A percentile compares a stretch with the other conserved stretches of the same genome.
phyloP scores from a whole-genome alignment of 2,113 vertebrate species.

The Cochlearius cochlearius region DNA sequence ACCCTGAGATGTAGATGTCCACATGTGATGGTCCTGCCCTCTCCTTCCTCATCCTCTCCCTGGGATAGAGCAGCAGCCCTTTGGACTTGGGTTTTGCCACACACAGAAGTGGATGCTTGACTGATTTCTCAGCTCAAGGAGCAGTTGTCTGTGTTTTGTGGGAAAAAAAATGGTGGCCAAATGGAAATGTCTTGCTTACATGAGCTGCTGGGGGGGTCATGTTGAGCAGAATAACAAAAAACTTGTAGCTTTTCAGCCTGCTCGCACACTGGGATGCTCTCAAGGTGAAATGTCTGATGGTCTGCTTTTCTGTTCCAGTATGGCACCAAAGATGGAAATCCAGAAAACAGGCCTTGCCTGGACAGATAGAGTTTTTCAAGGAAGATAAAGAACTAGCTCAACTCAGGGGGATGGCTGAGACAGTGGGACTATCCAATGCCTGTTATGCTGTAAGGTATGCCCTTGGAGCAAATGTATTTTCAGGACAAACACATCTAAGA shows the following conservation, averaged over 20 bases:
- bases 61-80: neutral
- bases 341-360: neutral
- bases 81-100: neutral
- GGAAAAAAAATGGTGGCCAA: neutral
- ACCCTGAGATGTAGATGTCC: neutral
- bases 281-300: neutral
- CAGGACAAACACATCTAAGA: neutral
- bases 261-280: neutral
- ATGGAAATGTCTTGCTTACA: neutral
- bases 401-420: constrained; percentile 43
- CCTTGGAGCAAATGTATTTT: neutral
- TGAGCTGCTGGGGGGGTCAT: neutral
- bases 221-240: neutral
- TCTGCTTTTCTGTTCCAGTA: constrained; percentile 42
- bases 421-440: constrained; percentile 72
- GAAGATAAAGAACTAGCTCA: constrained; percentile 71
- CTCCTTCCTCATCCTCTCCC: neutral
- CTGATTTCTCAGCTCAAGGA: neutral
- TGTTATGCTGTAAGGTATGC: constrained; percentile 74
- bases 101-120: neutral
- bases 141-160: neutral
- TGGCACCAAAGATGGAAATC: constrained; percentile 51
- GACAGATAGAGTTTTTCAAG: neutral
- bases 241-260: neutral
- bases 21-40: neutral